A percentile compares a stretch with the other conserved stretches of the same genome.
These are phyloP conservation scores for Drosophila lutescens DNA, from an alignment of 2,888 invertebrate genomes.

Conservation along the genomic window DNA sequence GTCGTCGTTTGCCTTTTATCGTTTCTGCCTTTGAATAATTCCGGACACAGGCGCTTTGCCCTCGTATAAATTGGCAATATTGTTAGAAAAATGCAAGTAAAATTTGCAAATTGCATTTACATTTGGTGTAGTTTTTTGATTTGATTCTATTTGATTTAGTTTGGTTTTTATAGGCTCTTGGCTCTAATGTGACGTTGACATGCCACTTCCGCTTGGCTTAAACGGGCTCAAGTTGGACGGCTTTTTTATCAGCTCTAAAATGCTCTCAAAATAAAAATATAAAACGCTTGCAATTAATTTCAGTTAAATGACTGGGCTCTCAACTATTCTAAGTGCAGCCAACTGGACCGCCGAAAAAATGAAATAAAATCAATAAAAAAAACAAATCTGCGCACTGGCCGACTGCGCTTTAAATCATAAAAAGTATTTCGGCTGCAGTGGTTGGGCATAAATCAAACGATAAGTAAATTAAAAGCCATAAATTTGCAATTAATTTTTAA, in stretches of 20 bases:
- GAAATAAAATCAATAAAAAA: slow-evolving; percentile 7
- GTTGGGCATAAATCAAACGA: slow-evolving; percentile 74
- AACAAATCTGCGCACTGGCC: slow-evolving; percentile 17
- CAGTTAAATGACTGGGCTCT: slow-evolving; percentile 33
- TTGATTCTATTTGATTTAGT: slow-evolving; percentile 11
- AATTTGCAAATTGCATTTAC: slow-evolving; percentile 31
- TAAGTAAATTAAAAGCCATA: slow-evolving; percentile 82
- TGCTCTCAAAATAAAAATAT: slow-evolving; percentile 27
- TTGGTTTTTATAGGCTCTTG: slow-evolving; percentile 15
- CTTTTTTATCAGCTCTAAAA: slow-evolving; percentile 50
- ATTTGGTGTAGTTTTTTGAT: slow-evolving; percentile 3
- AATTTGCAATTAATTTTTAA: slow-evolving; percentile 82
- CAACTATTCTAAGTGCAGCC: slow-evolving; percentile 57
- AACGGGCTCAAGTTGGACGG: slow-evolving; percentile 53
- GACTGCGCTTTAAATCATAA: slow-evolving; percentile 42
- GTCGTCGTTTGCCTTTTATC: slow-evolving; percentile 45
- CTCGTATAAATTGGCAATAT: slow-evolving; percentile 62
- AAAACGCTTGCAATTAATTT: slow-evolving; percentile 57
- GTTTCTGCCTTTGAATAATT: slow-evolving; percentile 64
- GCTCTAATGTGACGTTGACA: slow-evolving; percentile 48
- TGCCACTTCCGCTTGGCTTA: slow-evolving; percentile 53
- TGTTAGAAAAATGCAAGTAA: slow-evolving; percentile 56
- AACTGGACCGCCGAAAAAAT: slow-evolving; percentile 27
- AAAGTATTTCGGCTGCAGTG: slow-evolving; percentile 25
- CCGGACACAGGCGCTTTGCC: slow-evolving; percentile 26